phyloP scores from a whole-genome alignment of 2,797 vertebrate species.

The Chiloscyllium punctatum region DNA sequence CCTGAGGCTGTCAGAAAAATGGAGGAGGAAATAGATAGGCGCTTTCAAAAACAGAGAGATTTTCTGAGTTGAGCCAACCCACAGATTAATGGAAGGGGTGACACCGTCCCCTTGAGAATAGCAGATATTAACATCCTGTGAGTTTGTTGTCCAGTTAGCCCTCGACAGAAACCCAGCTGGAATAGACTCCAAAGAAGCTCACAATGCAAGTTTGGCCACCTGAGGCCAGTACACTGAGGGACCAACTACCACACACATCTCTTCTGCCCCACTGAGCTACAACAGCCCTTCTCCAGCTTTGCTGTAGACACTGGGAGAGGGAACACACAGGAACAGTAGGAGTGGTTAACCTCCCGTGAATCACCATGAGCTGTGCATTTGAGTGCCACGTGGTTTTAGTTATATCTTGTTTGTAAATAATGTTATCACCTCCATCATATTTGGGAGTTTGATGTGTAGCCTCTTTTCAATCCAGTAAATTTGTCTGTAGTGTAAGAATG shows the following conservation, averaged over 20 bases:
- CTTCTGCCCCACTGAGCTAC: not conserved
- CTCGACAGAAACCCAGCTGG: not conserved
- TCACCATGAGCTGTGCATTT: not conserved
- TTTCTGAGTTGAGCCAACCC: not conserved
- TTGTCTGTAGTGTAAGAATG: not conserved
- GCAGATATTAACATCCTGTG: not conserved
- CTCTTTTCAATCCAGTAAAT: not conserved
- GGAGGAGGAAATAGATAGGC: not conserved
- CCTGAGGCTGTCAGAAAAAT: not conserved
- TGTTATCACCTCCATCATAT: not conserved
- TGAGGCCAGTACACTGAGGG: not conserved
- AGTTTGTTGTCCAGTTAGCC: not conserved
- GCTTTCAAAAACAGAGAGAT: not conserved
- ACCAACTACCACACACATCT: not conserved
- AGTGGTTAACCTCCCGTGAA: not conserved
- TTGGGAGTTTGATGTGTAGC: not conserved
- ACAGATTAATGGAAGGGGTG: not conserved
- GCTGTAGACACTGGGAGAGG: not conserved
- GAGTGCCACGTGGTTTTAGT: not conserved
- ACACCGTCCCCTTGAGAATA: not conserved
- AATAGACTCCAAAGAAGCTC: not conserved
- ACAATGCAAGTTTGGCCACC: not conserved
- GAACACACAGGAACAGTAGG: not conserved
- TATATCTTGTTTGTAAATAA: not conserved
- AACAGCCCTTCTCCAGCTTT: not conserved